phyloP scores from a whole-genome alignment of 2,797 vertebrate genomes.

The Catostomus latipinnis region DNA sequence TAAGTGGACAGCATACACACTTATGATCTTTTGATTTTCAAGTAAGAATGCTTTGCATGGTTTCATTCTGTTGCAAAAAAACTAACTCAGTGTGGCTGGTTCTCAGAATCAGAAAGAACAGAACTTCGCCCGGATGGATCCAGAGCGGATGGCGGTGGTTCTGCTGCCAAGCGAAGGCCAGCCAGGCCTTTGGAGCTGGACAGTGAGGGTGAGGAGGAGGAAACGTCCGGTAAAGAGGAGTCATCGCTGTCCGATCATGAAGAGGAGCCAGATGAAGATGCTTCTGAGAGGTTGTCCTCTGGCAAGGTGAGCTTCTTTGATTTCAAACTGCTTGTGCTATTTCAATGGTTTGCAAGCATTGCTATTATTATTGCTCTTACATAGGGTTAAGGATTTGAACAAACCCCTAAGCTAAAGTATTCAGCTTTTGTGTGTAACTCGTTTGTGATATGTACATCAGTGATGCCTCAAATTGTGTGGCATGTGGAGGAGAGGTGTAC shows the following conservation, averaged over 20 bases:
- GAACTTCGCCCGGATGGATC: slow-evolving; percentile 83
- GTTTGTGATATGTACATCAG: too few species aligned
- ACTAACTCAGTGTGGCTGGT: background rate
- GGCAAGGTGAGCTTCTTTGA: slow-evolving; percentile 74
- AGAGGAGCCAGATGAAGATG: slow-evolving; percentile 78
- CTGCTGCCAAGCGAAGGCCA: slow-evolving; percentile 82
- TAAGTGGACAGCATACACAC: too few species aligned
- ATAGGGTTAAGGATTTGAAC: too few species aligned
- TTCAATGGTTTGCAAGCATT: too few species aligned
- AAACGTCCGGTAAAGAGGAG: slow-evolving; percentile 81
- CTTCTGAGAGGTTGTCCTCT: slow-evolving; percentile 72
- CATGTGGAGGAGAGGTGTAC: too few species aligned
- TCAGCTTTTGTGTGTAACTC: too few species aligned
- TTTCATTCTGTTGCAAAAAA: background rate
- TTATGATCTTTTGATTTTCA: background rate
- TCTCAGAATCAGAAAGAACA: slow-evolving; percentile 78
- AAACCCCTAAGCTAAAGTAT: too few species aligned
- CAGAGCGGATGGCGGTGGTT: slow-evolving; percentile 83
- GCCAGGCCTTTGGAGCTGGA: slow-evolving; percentile 89
- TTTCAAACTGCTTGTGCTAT: too few species aligned
- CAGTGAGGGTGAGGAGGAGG: slow-evolving; percentile 94
- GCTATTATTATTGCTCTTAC: too few species aligned
- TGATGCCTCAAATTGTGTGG: too few species aligned
- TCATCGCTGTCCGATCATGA: slow-evolving; percentile 82
- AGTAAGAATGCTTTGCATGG: background rate